Percentiles rank a stretch among this genome's conserved stretches.
phyloP scores from a whole-genome alignment of 2,113 vertebrate species.

The Noctilio leporinus region DNA sequence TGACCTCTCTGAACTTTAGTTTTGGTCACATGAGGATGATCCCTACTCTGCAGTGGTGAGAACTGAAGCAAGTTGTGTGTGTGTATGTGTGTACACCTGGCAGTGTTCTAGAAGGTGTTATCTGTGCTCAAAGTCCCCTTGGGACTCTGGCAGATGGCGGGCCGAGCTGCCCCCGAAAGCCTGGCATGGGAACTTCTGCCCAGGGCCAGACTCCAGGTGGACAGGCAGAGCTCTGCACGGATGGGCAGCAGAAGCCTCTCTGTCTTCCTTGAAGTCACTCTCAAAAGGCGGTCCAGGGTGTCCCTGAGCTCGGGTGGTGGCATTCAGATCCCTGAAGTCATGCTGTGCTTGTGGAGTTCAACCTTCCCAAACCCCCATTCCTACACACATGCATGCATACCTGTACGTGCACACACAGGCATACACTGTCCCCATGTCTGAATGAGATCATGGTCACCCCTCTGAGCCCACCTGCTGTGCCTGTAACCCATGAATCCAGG shows the following conservation, averaged over 20 bases:
- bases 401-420: accelerated
- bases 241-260: accelerated
- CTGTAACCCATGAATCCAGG: neutral
- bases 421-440: neutral
- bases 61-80: neutral
- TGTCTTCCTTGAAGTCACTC: neutral
- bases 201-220: neutral
- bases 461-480: neutral
- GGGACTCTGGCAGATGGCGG: neutral
- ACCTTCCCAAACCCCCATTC: neutral
- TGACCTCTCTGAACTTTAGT: neutral
- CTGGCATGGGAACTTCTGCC: neutral
- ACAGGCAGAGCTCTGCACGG: neutral
- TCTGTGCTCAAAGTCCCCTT: neutral
- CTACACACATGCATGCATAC: too few species aligned
- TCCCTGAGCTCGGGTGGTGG: neutral
- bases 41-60: neutral
- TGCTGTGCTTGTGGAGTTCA: neutral
- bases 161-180: neutral
- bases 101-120: neutral
- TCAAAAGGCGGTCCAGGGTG: neutral
- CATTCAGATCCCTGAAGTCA: neutral
- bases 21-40: neutral
- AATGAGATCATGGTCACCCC: neutral
- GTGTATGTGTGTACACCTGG: neutral